Evolutionary conservation across 2,888 invertebrate species (phyloP).

Genomic region (Tridacna crocea): DNA sequence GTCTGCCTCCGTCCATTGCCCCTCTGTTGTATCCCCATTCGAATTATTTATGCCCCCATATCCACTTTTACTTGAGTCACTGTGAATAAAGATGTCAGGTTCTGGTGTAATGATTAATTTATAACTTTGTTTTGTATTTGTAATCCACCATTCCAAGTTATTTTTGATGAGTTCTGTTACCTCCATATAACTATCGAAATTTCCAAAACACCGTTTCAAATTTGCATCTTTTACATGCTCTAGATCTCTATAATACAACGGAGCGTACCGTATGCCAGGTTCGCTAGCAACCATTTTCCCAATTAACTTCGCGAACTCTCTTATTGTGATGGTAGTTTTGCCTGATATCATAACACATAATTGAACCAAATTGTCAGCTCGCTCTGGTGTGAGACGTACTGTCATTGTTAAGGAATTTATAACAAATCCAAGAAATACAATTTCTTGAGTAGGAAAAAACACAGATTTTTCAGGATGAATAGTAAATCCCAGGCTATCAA

Average conservation of each 20-base stretch:
- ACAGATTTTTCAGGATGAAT: slow-evolving; percentile 45
- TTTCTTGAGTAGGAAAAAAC: slow-evolving; percentile 29
- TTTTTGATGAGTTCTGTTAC: not conserved
- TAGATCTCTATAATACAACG: not conserved
- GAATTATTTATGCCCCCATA: not conserved
- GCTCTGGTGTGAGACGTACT: too few species aligned
- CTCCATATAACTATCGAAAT: not conserved
- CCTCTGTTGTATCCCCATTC: not conserved
- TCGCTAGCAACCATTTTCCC: not conserved
- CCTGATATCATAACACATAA: not conserved
- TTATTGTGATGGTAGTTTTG: not conserved
- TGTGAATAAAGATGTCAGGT: not conserved
- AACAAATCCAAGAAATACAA: slow-evolving; percentile 33
- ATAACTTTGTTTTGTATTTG: not conserved
- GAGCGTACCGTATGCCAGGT: not conserved
- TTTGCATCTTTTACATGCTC: not conserved
- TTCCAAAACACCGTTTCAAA: not conserved
- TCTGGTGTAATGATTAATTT: not conserved
- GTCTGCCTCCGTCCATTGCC: not conserved
- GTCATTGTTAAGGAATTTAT: not conserved
- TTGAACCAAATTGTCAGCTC: not conserved
- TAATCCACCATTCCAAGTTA: not conserved
- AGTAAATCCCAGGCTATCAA: slow-evolving; percentile 36
- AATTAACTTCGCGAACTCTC: not conserved
- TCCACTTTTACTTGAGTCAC: not conserved